phyloP scores from a whole-genome alignment of 1,140 invertebrate genomes.

The Drosophila parvula region DNA sequence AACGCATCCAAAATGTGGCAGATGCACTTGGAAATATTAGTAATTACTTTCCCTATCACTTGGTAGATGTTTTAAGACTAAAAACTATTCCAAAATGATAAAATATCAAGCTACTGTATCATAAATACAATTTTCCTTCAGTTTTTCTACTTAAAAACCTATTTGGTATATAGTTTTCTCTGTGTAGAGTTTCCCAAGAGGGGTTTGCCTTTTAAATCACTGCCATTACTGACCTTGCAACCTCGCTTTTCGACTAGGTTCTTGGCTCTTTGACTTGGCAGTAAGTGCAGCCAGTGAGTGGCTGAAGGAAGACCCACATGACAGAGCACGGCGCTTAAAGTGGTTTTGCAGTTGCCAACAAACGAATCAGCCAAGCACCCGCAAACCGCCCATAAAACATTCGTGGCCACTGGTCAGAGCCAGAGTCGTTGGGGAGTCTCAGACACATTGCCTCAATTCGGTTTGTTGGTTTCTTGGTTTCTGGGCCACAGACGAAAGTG shows the following conservation, averaged over 20 bases:
- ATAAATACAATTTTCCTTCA: neutral
- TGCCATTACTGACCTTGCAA: conserved; percentile 62
- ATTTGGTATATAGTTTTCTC: neutral
- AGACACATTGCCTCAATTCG: conserved; percentile 54
- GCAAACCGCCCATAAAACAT: conserved; percentile 18
- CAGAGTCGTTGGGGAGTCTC: neutral
- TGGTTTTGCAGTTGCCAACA: conserved; percentile 37
- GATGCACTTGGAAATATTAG: conserved; percentile 14
- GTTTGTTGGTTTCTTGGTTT: conserved; percentile 59
- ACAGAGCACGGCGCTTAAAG: conserved; percentile 17
- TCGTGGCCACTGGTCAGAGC: conserved; percentile 27
- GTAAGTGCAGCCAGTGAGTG: conserved; percentile 43
- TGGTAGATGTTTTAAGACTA: no score
- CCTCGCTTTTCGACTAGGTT: conserved; percentile 27
- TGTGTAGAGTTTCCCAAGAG: neutral
- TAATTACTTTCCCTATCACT: neutral
- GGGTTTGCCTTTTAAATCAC: conserved; percentile 33
- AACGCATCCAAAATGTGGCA: neutral
- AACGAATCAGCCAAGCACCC: conserved; percentile 1
- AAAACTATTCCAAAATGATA: neutral
- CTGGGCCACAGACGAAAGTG: conserved; percentile 68
- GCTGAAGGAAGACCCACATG: conserved; percentile 56
- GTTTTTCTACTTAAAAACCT: neutral
- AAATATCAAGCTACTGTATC: neutral
- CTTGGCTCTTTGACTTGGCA: conserved; percentile 13